Evolutionary conservation across 2,113 vertebrate species (phyloP).

Genomic region (Pimephales promelas): DNA sequence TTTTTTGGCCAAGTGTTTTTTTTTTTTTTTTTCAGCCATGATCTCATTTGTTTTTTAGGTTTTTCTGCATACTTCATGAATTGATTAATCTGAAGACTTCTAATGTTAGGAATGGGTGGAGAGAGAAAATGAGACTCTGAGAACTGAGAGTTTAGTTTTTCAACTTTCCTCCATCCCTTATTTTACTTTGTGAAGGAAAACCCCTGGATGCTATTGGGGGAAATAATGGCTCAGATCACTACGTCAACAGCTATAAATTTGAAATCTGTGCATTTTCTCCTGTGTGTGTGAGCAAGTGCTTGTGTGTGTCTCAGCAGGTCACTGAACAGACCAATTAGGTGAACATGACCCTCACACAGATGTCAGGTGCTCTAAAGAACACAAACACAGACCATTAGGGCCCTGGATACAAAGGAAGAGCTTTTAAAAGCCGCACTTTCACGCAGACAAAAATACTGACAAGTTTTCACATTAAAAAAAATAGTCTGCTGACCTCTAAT

Average conservation of each 20-base stretch:
- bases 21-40: not conserved
- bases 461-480: conserved; percentile 1
- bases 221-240: conserved; percentile 39
- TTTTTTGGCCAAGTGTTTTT: not conserved
- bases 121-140: conserved; percentile 1
- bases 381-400: conserved; percentile 42
- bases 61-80: not conserved
- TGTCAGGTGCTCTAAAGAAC: conserved; percentile 53
- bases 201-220: conserved; percentile 12
- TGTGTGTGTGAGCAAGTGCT: conserved; percentile 26
- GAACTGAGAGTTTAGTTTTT: conserved; percentile 13
- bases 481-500: not conserved
- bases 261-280: conserved; percentile 6
- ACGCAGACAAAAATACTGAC: not conserved
- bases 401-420: conserved; percentile 16
- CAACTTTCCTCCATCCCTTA: conserved; percentile 16
- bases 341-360: conserved; percentile 49
- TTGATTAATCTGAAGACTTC: not conserved
- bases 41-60: conserved; percentile 14
- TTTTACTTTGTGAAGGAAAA: conserved; percentile 27
- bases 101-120: not conserved
- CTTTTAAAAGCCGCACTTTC: conserved; percentile 28
- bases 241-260: conserved; percentile 49
- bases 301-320: conserved; percentile 45
- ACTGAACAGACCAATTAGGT: conserved; percentile 52